Conservation (phyloP, 1,140 invertebrate genomes). For the Globodera ellingtonae region DNA sequence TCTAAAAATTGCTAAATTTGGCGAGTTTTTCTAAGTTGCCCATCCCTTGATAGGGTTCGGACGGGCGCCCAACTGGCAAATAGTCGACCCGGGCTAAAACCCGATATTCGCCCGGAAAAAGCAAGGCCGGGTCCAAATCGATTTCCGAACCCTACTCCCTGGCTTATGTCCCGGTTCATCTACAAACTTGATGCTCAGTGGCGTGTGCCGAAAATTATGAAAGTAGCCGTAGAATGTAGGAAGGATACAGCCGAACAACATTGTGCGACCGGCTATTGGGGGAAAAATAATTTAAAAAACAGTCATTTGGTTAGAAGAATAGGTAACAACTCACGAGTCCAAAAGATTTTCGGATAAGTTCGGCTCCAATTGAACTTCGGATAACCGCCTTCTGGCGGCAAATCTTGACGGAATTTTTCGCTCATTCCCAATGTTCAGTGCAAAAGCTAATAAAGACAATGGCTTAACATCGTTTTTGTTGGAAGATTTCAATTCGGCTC, state of each 20-base stretch:
- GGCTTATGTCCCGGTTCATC: not conserved
- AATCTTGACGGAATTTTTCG: slow-evolving; percentile 60
- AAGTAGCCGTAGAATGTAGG: slow-evolving; percentile 57
- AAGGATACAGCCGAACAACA: slow-evolving; percentile 50
- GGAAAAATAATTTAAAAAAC: not conserved
- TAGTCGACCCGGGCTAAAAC: too few species aligned
- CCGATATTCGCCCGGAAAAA: not conserved
- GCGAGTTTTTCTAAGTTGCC: not conserved
- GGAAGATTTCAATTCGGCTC: too few species aligned
- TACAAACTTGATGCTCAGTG: slow-evolving; percentile 42
- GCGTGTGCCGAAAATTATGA: slow-evolving; percentile 47
- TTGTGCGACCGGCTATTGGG: not conserved
- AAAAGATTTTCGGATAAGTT: slow-evolving; percentile 60
- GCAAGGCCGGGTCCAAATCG: not conserved
- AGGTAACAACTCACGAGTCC: slow-evolving; percentile 54
- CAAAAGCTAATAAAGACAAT: too few species aligned
- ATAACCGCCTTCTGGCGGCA: slow-evolving; percentile 67
- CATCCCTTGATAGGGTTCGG: not conserved
- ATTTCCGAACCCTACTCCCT: not conserved
- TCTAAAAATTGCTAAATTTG: slow-evolving; percentile 25
- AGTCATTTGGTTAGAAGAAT: not conserved
- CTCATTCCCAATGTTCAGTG: slow-evolving; percentile 5
- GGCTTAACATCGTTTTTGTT: too few species aligned
- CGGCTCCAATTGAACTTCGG: slow-evolving; percentile 54
- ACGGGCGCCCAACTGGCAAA: too few species aligned